Conservation (phyloP, 1,140 invertebrate genomes). For the Drosophila hydei region DNA sequence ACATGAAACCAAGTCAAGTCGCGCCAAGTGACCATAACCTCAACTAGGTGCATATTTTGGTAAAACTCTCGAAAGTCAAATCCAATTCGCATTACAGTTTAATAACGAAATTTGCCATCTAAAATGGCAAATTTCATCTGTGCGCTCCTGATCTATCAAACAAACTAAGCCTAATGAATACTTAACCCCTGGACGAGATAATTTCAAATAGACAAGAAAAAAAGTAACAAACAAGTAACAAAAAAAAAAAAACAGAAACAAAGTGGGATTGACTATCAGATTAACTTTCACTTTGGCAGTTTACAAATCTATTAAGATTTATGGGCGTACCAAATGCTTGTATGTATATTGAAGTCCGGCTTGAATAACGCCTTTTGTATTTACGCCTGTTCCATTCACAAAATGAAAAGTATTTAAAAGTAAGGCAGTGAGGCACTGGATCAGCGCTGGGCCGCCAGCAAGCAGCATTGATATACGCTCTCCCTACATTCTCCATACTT, state of each 20-base stretch:
- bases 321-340: constrained; percentile 43
- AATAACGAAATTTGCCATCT: constrained; percentile 34
- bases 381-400: constrained; percentile 22
- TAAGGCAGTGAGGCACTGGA: constrained; percentile 29
- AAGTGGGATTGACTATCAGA: constrained; percentile 50
- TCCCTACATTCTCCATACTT: not conserved
- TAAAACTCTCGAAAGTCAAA: constrained; percentile 18
- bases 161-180: constrained; percentile 54
- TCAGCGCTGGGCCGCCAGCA: not conserved
- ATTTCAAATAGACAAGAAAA: constrained; percentile 26
- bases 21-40: constrained; percentile 49
- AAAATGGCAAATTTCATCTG: not conserved
- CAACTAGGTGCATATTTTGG: constrained; percentile 5
- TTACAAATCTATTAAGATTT: constrained; percentile 62
- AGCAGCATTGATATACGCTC: not conserved
- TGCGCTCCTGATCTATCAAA: constrained; percentile 34
- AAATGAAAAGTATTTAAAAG: constrained; percentile 37
- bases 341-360: constrained; percentile 24
- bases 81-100: constrained; percentile 31
- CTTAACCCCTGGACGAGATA: constrained; percentile 45
- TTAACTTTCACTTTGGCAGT: constrained; percentile 59
- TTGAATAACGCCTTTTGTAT: constrained; percentile 26
- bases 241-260: not conserved
- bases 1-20: constrained; percentile 8
- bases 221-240: too few relatives aligned